Base-by-base conservation (phyloP, 2,797 vertebrate genomes). In the Hyperoplus lanceolatus region DNA sequence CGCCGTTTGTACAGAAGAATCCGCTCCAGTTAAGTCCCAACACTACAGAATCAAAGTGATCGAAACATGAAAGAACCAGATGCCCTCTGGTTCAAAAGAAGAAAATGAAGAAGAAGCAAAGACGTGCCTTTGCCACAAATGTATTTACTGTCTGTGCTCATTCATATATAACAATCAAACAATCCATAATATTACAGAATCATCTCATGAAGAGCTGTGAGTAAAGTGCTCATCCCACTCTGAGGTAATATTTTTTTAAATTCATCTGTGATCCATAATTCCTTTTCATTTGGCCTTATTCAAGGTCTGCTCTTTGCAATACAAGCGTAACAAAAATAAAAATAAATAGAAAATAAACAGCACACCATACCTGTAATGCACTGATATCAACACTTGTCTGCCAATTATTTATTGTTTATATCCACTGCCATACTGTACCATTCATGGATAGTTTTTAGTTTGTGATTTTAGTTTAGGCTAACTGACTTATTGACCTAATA, bases 41-140 rank as follows among this genome's bases (percentile, higher is more conserved):
- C 6, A 4, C 50, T 36, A n/a, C 16, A 7, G 57, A 73, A 72
- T 74, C 68, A 78, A 55, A 75, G 75, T 14, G 38, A 85, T 80
- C 42, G 61, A 55, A 61, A 61, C 60, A 46, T 69, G 58, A 39
- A 41, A 3, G 42, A 53, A 70, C 43, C n/a, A n/a, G 16, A 76
- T 45, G 49, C 56, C 18, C 12, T 38, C 15, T 29, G 18, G 36
- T 29, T 29, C 2, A 18, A 18, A 51, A 66, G 54, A 50, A 18
- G 1, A 51, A 9, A 10, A 29, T 61, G 4, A 68, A 54, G 3
- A 46, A 65, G n/a, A 6, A 36, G 53, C 11, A 4, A 16, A 48
- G 9, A 15, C 10, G 39, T 36, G n/a, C 8, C 6, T 70, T 55
- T 29, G 38, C 61, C 42, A 55, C 8, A 1, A 16, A 16, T 50